These are phyloP conservation scores for Parapristionchus giblindavisi DNA, from an alignment of 2,888 invertebrate species.

Conservation along the genomic window DNA sequence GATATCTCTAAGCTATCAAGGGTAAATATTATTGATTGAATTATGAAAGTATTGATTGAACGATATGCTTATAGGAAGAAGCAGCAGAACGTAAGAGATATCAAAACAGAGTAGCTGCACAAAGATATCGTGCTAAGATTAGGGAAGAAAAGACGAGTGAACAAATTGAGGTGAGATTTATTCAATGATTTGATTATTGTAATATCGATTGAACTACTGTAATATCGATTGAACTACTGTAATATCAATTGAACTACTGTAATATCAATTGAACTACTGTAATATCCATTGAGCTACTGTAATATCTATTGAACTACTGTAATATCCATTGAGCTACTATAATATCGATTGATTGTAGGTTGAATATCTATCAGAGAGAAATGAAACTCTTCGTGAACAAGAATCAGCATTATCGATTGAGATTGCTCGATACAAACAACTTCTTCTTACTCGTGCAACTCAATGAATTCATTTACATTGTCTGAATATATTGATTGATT, in stretches of 20 bases:
- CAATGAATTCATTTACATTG: background rate
- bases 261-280: background rate
- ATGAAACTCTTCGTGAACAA: slow-evolving; percentile 57
- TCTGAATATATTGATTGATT: background rate
- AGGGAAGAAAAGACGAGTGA: slow-evolving; percentile 35
- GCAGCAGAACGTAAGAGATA: slow-evolving; percentile 65
- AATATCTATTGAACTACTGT: background rate
- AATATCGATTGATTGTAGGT: slow-evolving; percentile 2
- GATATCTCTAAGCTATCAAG: slow-evolving; percentile 33
- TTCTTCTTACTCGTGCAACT: slow-evolving; percentile 24
- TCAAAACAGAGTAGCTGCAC: slow-evolving; percentile 64
- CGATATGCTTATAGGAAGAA: slow-evolving; percentile 47
- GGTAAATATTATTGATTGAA: too few species aligned
- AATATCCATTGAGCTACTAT: background rate
- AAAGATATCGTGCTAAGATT: slow-evolving; percentile 61
- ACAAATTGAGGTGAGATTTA: slow-evolving; percentile 37
- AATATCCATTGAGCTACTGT: background rate
- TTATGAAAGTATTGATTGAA: slow-evolving; percentile 1
- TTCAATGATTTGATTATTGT: background rate
- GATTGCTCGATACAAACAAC: slow-evolving; percentile 45
- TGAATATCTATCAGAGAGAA: slow-evolving; percentile 41
- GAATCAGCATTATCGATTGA: slow-evolving; percentile 51
- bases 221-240: background rate
- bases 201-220: background rate
- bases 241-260: background rate